Evolutionary conservation across 2,888 invertebrate species (phyloP).

Genomic region (Tridacna gigas): DNA sequence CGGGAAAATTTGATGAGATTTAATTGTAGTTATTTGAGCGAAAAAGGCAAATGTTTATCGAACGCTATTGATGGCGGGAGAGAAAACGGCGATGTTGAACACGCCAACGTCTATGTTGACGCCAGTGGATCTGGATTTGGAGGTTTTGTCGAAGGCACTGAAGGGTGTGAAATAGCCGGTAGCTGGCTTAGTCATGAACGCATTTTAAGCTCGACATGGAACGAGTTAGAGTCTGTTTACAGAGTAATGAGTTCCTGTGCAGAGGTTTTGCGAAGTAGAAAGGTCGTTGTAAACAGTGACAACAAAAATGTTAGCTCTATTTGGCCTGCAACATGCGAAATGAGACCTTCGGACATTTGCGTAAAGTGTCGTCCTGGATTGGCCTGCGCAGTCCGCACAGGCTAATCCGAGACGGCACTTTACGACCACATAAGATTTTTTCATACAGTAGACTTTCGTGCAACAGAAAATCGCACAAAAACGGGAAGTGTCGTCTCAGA

Average conservation of each 20-base stretch:
- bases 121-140: slow-evolving; percentile 22
- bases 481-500: too few relatives aligned
- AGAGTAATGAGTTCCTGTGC: not conserved
- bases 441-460: too few relatives aligned
- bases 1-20: not conserved
- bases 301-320: slow-evolving; percentile 4
- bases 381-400: too few relatives aligned
- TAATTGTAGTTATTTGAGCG: not conserved
- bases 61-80: not conserved
- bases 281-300: not conserved
- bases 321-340: too few relatives aligned
- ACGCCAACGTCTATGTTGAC: slow-evolving; percentile 19
- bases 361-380: too few relatives aligned
- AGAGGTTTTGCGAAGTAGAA: not conserved
- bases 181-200: not conserved
- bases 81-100: not conserved
- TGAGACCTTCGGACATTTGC: too few relatives aligned
- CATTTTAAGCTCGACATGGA: slow-evolving; percentile 1
- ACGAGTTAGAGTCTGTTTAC: not conserved
- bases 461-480: too few relatives aligned
- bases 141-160: not conserved
- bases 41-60: not conserved
- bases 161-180: not conserved
- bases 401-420: too few relatives aligned
- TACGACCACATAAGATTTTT: too few relatives aligned